Conservation (phyloP, 2,888 invertebrate species). For the Drosophila suboccidentalis region DNA sequence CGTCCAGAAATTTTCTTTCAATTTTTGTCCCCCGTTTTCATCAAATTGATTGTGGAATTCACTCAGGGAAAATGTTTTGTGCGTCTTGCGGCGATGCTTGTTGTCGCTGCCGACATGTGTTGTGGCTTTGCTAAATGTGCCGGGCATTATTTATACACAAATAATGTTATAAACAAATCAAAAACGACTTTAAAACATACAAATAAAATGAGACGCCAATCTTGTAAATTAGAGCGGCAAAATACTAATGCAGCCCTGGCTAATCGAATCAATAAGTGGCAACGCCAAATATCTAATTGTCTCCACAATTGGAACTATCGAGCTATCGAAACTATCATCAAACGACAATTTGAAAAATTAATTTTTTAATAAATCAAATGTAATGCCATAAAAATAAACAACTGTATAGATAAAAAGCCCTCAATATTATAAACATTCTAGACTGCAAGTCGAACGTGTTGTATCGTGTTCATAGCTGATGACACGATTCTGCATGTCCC, state of each 20-base stretch:
- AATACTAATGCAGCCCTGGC: slow-evolving; percentile 10
- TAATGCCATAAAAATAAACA: too few species aligned
- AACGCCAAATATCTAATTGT: slow-evolving; percentile 1
- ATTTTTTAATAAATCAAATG: too few species aligned
- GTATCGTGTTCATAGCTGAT: slow-evolving; percentile 37
- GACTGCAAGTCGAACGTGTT: slow-evolving; percentile 37
- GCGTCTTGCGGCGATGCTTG: slow-evolving; percentile 7
- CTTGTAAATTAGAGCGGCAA: background rate
- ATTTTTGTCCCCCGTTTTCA: background rate
- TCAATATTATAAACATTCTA: slow-evolving; percentile 8
- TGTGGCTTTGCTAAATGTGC: background rate
- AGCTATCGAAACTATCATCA: background rate
- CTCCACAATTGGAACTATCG: background rate
- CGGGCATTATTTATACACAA: slow-evolving; percentile 24
- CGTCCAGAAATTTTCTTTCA: background rate
- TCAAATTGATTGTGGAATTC: slow-evolving; percentile 16
- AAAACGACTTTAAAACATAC: background rate
- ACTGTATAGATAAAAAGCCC: background rate
- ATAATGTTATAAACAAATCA: slow-evolving; percentile 7
- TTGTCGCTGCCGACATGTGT: background rate
- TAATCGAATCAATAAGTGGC: background rate
- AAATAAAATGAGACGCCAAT: background rate
- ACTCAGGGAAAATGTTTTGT: background rate
- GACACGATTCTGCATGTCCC: slow-evolving; percentile 64
- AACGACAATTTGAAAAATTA: background rate